Base-by-base conservation (phyloP, 1,140 invertebrate genomes). In the Lethocerus indicus region DNA sequence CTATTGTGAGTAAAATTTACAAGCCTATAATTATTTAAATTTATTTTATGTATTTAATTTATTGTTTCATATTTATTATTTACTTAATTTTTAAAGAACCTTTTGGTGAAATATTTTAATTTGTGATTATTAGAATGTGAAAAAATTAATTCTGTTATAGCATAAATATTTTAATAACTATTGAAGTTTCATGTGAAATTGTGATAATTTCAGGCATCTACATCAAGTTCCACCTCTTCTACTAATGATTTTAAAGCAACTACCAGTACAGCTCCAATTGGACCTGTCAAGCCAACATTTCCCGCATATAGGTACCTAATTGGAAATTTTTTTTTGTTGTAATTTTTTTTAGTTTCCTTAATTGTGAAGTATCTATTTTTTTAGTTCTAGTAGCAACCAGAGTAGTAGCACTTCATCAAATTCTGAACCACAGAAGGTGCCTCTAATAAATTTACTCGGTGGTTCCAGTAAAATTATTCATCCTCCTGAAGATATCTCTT, bases 401-500 rank as follows among this genome's bases (percentile, higher is more conserved):
- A 61, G 63, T 45, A 61, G 56, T 49, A 62, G 59, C 42, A 63
- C 52, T 54, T 63, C 50, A 60, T 62, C 47, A 23, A 41, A 18
- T 26, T 36, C 50, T 55, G 69, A 54, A 58, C 69, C 66, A 59
- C 75, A 74, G 46, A 86, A 76, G 71, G 74, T 78, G 27, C 75
- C 77, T 53, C 72, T 83, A 25, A 83, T 87, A 14, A 78, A 78
- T 25, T 78, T 80, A 12, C 84, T 84, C 50, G 82, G 85, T 47
- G 80, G 86, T 24, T 80, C 83, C 18, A 87, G 87, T 62, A 87
- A 87, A 70, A 91, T 95, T 46, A 81, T 95, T 59, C 92, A 96
- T 67, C 92, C 91, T 23, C 78, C 84, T 23, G 89, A 95, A 66
- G 92, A 95, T 68, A 79, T 93, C 36, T 94, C 89, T 39, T 57